Conservation (phyloP, 2,888 invertebrate species). For the Siphlonurus alternatus region DNA sequence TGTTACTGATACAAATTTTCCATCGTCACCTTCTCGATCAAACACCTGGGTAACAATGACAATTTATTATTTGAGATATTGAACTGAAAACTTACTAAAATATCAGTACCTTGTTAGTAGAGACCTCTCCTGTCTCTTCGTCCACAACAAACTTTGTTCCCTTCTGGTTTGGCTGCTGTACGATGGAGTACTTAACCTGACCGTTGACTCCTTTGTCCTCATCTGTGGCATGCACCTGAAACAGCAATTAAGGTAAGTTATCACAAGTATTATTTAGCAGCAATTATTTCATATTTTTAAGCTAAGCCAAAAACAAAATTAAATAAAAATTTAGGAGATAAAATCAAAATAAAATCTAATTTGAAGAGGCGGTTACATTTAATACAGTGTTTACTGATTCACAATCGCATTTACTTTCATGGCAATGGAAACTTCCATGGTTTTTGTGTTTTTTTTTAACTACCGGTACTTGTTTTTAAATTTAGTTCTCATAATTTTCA, state of each 20-base stretch:
- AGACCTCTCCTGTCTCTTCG: constrained; percentile 87
- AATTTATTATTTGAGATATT: not conserved
- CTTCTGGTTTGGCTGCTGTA: constrained; percentile 87
- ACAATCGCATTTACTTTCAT: no score
- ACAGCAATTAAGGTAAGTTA: constrained; percentile 6
- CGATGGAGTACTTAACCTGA: constrained; percentile 93
- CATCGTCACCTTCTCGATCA: constrained; percentile 92
- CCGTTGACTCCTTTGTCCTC: constrained; percentile 93
- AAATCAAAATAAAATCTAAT: no score
- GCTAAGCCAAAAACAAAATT: not conserved
- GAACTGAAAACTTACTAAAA: not conserved
- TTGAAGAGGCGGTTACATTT: no score
- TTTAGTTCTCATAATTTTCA: no score
- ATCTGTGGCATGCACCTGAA: constrained; percentile 61
- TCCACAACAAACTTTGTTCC: constrained; percentile 92
- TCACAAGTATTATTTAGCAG: not conserved
- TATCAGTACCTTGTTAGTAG: constrained; percentile 58
- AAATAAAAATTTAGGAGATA: no score
- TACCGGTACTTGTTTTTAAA: no score
- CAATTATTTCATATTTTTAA: not conserved
- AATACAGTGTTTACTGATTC: no score
- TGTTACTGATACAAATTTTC: constrained; percentile 89
- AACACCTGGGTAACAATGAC: constrained; percentile 45
- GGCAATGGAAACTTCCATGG: no score
- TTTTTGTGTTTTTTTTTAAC: no score